A percentile compares a stretch with the other conserved stretches of the same genome.
These are phyloP conservation scores for Bombylius major DNA, from an alignment of 2,888 invertebrate species.

Conservation along the genomic window DNA sequence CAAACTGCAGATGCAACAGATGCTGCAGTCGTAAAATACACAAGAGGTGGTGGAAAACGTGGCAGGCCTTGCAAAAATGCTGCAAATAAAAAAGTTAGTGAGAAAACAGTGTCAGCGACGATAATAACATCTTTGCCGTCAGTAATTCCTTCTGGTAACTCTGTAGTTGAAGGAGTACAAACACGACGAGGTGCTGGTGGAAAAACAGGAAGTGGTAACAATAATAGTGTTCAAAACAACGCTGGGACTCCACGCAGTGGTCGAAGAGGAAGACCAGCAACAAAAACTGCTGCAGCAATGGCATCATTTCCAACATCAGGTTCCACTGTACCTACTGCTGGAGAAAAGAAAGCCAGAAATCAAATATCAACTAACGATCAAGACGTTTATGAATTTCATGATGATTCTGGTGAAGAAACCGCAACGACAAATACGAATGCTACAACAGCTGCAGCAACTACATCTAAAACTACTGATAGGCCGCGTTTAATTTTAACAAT, in stretches of 20 bases:
- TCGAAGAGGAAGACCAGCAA: slow-evolving; percentile 38
- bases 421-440: slow-evolving; percentile 27
- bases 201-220: slow-evolving; percentile 8
- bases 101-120: slow-evolving; percentile 10
- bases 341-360: slow-evolving; percentile 35
- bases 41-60: slow-evolving; percentile 20
- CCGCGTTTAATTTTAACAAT: slow-evolving; percentile 71
- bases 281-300: slow-evolving; percentile 16
- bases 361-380: slow-evolving; percentile 32
- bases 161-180: slow-evolving; percentile 39
- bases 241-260: background rate
- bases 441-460: slow-evolving; percentile 37
- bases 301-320: no score
- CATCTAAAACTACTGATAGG: slow-evolving; percentile 41
- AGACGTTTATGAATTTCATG: slow-evolving; percentile 83
- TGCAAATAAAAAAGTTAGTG: slow-evolving; percentile 10
- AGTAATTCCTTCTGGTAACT: slow-evolving; percentile 24
- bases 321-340: slow-evolving; percentile 21
- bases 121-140: slow-evolving; percentile 28
- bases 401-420: slow-evolving; percentile 73
- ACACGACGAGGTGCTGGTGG: slow-evolving; percentile 39
- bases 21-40: slow-evolving; percentile 19
- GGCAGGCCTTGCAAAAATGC: slow-evolving; percentile 23
- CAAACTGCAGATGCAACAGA: slow-evolving; percentile 12
- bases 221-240: no score